Evolutionary conservation across 2,113 vertebrate genomes (phyloP).

Genomic region (Ivindomyrus marchei): DNA sequence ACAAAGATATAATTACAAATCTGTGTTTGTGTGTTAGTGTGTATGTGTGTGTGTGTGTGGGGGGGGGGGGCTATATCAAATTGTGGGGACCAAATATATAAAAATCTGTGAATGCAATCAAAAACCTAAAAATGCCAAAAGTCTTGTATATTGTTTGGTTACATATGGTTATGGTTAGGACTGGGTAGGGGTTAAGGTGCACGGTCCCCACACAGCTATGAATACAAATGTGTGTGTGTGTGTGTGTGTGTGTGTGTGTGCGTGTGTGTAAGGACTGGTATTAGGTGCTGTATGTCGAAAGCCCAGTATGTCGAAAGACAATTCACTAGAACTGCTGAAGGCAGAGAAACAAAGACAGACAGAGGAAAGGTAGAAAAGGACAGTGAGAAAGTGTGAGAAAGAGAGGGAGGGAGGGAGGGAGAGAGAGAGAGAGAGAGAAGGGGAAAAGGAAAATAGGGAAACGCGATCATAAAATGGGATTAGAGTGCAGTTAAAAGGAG

Average conservation of each 20-base stretch:
- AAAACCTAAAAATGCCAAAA: too few species aligned
- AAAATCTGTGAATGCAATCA: too few species aligned
- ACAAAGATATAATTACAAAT: not conserved
- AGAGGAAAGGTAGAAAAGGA: not conserved
- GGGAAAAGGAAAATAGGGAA: constrained; percentile 22
- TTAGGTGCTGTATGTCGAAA: constrained; percentile 16
- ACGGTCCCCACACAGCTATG: not conserved
- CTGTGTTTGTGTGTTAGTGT: not conserved
- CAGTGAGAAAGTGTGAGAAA: constrained; percentile 19
- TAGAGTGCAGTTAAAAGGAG: constrained; percentile 26
- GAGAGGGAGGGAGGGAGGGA: not conserved
- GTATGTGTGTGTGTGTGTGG: too few species aligned
- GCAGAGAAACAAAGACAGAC: not conserved
- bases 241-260: not conserved
- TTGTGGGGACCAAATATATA: too few species aligned
- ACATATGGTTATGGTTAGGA: too few species aligned
- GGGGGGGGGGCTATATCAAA: not conserved
- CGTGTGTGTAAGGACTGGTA: not conserved
- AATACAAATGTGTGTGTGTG: not conserved
- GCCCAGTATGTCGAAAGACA: constrained; percentile 16
- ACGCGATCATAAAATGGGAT: constrained; percentile 40
- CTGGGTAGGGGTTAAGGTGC: too few species aligned
- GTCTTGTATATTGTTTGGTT: too few species aligned
- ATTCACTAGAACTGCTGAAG: not conserved
- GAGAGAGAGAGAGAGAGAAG: not conserved